A percentile compares a stretch with the other conserved stretches of the same genome.
Conservation (phyloP, 2,888 invertebrate species). For the Pammene fasciana region DNA sequence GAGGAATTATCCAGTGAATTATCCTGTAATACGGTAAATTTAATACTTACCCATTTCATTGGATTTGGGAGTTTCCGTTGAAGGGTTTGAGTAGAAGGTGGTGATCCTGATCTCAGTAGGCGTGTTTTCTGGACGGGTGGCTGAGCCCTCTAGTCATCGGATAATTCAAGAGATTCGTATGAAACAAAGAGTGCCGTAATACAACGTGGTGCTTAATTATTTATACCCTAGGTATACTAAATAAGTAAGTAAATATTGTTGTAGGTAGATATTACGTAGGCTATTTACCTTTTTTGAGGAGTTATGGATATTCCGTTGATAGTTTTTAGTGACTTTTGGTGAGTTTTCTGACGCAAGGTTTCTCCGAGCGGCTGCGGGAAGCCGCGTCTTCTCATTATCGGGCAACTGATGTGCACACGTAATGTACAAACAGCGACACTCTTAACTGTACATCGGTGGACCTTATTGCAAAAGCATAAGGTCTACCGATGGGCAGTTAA, state of each 20-base stretch:
- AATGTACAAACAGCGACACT: no score
- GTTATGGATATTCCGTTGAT: not conserved
- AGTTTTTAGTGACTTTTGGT: not conserved
- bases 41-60: not conserved
- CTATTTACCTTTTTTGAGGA: not conserved
- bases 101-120: not conserved
- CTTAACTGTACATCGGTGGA: no score
- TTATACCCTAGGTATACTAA: no score
- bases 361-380: not conserved
- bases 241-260: not conserved
- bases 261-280: not conserved
- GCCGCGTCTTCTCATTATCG: not conserved
- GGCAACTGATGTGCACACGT: no score
- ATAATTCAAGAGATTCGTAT: conserved; percentile 1
- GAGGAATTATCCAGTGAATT: no score
- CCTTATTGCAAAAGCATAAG: no score
- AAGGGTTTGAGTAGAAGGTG: not conserved
- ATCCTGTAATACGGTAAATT: no score
- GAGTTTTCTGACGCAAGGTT: not conserved
- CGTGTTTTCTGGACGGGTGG: not conserved
- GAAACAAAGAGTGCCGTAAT: not conserved
- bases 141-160: not conserved
- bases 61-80: not conserved
- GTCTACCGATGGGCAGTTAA: no score
- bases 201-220: no score